These are phyloP conservation scores for Bostrychus sinensis DNA, from an alignment of 2,113 vertebrate species.

Conservation along the genomic window DNA sequence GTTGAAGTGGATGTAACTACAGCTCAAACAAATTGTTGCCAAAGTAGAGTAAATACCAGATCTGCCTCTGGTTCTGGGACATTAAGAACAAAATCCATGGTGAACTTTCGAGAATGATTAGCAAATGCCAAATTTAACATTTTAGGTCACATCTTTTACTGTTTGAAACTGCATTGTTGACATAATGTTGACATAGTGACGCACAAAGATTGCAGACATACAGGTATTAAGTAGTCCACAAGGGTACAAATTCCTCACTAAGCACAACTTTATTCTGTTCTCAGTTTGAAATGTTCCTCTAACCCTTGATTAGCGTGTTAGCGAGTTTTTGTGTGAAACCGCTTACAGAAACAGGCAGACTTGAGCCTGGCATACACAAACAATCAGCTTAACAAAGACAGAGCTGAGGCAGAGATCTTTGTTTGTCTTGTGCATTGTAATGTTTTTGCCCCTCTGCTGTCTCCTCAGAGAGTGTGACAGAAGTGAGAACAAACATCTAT, in stretches of 20 bases:
- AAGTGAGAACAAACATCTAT: slow-evolving; percentile 98
- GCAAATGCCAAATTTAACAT: background rate
- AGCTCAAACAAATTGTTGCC: slow-evolving; percentile 47
- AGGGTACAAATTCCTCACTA: slow-evolving; percentile 5
- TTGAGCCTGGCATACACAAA: slow-evolving; percentile 40
- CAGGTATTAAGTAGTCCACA: slow-evolving; percentile 16
- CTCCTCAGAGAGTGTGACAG: slow-evolving; percentile 90
- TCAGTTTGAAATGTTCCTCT: slow-evolving; percentile 21
- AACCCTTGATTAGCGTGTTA: slow-evolving; percentile 22
- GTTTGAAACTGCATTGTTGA: slow-evolving; percentile 10
- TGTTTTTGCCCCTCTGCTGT: slow-evolving; percentile 26
- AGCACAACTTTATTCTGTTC: slow-evolving; percentile 5
- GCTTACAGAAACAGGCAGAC: slow-evolving; percentile 50
- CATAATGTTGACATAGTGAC: slow-evolving; percentile 20
- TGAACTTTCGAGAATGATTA: background rate
- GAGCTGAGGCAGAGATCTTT: slow-evolving; percentile 15
- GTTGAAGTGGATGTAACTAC: slow-evolving; percentile 53
- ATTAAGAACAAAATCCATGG: background rate
- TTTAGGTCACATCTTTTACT: slow-evolving; percentile 16
- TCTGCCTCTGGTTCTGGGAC: slow-evolving; percentile 27
- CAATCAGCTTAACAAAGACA: slow-evolving; percentile 40
- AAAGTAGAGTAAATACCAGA: slow-evolving; percentile 26
- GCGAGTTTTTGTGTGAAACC: slow-evolving; percentile 18
- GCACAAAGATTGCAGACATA: slow-evolving; percentile 17
- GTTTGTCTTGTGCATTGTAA: slow-evolving; percentile 8